Conservation (phyloP, 2,797 vertebrate species). For the Garrulus glandarius region DNA sequence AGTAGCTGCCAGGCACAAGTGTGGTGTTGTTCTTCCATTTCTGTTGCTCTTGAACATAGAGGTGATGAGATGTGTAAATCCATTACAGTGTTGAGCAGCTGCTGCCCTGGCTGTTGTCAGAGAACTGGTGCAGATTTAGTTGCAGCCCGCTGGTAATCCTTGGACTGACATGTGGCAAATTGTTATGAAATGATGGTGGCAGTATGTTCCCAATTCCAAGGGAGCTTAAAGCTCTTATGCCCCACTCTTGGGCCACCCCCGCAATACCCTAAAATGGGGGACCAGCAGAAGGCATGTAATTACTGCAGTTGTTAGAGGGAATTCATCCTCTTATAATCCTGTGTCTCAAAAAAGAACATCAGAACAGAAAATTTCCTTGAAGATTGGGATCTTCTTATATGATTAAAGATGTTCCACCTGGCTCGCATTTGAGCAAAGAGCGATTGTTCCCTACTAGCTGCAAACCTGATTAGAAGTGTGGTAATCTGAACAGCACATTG, state of each 20-base stretch:
- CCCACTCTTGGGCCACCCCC: neutral
- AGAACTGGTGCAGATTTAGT: constrained; percentile 66
- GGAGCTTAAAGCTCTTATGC: constrained; percentile 48
- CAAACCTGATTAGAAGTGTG: constrained; percentile 73
- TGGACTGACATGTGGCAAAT: constrained; percentile 70
- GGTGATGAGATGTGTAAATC: constrained; percentile 17
- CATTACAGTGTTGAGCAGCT: constrained; percentile 50
- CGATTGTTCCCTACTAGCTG: constrained; percentile 58
- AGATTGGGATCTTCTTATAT: constrained; percentile 73
- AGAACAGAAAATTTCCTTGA: constrained; percentile 71
- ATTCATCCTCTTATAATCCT: constrained; percentile 76
- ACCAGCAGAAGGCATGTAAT: constrained; percentile 76
- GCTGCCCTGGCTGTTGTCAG: constrained; percentile 47
- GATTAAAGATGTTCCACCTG: constrained; percentile 80
- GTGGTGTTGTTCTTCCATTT: neutral
- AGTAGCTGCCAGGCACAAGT: neutral
- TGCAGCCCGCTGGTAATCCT: constrained; percentile 66
- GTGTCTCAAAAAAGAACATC: constrained; percentile 79
- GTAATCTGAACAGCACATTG: constrained; percentile 56
- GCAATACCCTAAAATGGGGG: neutral
- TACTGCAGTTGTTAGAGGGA: constrained; percentile 68
- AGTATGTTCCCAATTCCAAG: constrained; percentile 78
- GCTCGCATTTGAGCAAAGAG: constrained; percentile 41
- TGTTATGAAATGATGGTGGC: constrained; percentile 70
- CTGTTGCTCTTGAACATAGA: neutral